A percentile compares a stretch with the other conserved stretches of the same genome.
Evolutionary conservation across 1,140 invertebrate species (phyloP).

Genomic region (Drosophila nebulosa): DNA sequence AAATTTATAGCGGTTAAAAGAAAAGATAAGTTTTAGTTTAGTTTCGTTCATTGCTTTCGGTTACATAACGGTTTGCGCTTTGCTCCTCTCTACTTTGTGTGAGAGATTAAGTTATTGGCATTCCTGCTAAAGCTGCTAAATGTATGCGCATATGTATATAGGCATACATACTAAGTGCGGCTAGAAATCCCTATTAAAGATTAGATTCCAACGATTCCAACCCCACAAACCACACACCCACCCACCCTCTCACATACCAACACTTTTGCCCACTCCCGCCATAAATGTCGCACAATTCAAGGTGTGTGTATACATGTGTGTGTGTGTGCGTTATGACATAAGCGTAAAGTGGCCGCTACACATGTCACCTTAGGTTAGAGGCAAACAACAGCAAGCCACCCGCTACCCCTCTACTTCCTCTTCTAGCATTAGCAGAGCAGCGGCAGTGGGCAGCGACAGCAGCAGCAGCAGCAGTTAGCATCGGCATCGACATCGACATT

Average conservation of each 20-base stretch:
- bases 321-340: slow-evolving; percentile 27
- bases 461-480: not conserved
- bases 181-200: not conserved
- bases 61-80: not conserved
- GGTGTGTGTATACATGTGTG: slow-evolving; percentile 25
- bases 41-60: not conserved
- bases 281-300: slow-evolving; percentile 32
- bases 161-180: not conserved
- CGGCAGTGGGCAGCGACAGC: no score
- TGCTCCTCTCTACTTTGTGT: no score
- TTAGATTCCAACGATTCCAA: not conserved
- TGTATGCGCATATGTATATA: not conserved
- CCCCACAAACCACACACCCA: not conserved
- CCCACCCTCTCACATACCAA: not conserved
- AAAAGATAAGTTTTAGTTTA: not conserved
- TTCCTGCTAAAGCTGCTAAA: not conserved
- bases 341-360: slow-evolving; percentile 9
- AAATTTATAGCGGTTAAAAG: not conserved
- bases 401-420: not conserved
- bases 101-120: not conserved
- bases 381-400: not conserved
- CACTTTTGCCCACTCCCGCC: not conserved
- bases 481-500: not conserved
- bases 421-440: not conserved
- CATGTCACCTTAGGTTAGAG: slow-evolving; percentile 23